phyloP scores from a whole-genome alignment of 1,140 invertebrate species.

The Macrobrachium nipponense region DNA sequence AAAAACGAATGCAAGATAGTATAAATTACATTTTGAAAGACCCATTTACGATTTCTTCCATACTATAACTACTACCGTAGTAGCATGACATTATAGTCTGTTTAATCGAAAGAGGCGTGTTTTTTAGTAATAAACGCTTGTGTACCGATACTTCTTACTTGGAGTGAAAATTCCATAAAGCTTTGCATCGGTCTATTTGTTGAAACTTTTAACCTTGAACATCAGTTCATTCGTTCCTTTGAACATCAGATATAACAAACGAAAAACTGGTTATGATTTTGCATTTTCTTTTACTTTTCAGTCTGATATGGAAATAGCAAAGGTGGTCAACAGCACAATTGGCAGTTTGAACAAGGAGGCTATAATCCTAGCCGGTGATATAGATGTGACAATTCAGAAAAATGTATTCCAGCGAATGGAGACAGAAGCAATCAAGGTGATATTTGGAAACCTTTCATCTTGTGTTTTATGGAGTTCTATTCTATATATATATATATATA shows the following conservation, averaged over 20 bases:
- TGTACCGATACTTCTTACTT: no score
- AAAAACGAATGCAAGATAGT: no score
- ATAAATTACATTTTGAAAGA: no score
- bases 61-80: no score
- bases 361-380: constrained; percentile 25
- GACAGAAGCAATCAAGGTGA: constrained; percentile 40
- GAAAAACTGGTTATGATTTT: background rate
- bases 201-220: no score
- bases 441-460: background rate
- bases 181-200: no score
- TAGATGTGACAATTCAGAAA: constrained; percentile 38
- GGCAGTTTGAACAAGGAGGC: constrained; percentile 33
- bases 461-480: background rate
- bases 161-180: no score
- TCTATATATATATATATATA: background rate
- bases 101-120: no score
- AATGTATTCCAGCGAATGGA: constrained; percentile 39
- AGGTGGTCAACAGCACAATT: constrained; percentile 22
- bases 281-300: constrained; percentile 14
- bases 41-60: no score
- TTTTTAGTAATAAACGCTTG: no score
- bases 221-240: background rate
- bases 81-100: no score
- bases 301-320: constrained; percentile 38
- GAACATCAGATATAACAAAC: background rate